phyloP scores from a whole-genome alignment of 2,797 vertebrate species.

The Hafferia zeledoni region DNA sequence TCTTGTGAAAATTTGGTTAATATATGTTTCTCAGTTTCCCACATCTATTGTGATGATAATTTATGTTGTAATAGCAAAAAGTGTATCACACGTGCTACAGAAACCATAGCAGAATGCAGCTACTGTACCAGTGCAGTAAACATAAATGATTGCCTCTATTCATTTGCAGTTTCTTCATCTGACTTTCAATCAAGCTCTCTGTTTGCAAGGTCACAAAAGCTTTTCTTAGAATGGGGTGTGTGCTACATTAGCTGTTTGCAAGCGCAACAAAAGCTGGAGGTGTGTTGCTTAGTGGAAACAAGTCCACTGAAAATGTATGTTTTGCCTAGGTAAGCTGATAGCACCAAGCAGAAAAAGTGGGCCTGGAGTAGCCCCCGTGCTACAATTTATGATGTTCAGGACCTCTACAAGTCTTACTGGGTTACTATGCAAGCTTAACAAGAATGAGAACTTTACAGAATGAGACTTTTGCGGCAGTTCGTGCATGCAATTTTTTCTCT shows the following conservation, averaged over 20 bases:
- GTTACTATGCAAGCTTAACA: background rate
- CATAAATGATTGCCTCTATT: background rate
- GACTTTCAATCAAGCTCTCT: background rate
- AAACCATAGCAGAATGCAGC: background rate
- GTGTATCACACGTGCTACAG: background rate
- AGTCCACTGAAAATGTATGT: background rate
- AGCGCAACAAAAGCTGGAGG: background rate
- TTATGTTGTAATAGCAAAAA: background rate
- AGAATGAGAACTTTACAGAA: conserved; percentile 12
- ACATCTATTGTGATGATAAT: background rate
- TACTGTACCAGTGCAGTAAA: background rate
- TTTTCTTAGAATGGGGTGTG: accelerated
- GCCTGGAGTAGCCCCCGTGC: background rate
- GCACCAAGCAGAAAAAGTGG: background rate
- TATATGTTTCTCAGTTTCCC: background rate
- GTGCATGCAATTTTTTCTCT: background rate
- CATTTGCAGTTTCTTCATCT: background rate
- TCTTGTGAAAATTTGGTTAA: background rate
- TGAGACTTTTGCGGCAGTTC: background rate
- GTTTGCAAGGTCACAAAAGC: background rate
- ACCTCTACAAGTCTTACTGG: background rate
- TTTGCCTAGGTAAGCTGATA: background rate
- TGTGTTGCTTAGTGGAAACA: background rate
- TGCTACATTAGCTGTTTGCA: background rate
- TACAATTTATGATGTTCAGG: background rate